phyloP scores from a whole-genome alignment of 2,113 vertebrate genomes.

The Heterochromis multidens region DNA sequence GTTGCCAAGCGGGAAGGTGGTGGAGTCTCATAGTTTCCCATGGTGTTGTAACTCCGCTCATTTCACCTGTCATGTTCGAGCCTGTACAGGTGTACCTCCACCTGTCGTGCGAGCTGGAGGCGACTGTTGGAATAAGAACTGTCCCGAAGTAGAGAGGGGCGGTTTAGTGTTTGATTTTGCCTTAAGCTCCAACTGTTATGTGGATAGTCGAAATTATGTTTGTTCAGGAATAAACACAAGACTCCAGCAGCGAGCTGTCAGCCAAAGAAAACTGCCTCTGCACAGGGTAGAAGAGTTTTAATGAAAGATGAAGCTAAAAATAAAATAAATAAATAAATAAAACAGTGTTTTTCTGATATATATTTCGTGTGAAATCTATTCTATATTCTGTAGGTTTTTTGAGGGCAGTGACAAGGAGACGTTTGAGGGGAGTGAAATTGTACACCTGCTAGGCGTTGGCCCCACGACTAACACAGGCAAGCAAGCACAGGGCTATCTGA shows the following conservation, averaged over 20 bases:
- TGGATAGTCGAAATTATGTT: slow-evolving; percentile 56
- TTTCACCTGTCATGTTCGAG: slow-evolving; percentile 76
- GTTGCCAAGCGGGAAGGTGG: background rate
- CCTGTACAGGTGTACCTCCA: slow-evolving; percentile 78
- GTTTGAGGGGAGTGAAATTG: slow-evolving; percentile 75
- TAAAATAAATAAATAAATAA: background rate
- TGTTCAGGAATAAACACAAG: slow-evolving; percentile 43
- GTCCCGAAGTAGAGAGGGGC: slow-evolving; percentile 45
- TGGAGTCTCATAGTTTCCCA: slow-evolving; percentile 41
- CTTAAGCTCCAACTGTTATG: slow-evolving; percentile 53
- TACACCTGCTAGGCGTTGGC: slow-evolving; percentile 83
- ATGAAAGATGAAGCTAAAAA: background rate
- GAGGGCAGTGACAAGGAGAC: slow-evolving; percentile 55
- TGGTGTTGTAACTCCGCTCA: slow-evolving; percentile 27
- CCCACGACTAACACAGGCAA: slow-evolving; percentile 63
- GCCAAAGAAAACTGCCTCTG: background rate
- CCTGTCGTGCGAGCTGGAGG: slow-evolving; percentile 66
- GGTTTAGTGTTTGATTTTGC: slow-evolving; percentile 65
- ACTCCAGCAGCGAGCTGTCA: background rate
- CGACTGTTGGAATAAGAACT: slow-evolving; percentile 30
- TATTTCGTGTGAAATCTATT: background rate
- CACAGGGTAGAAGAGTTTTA: background rate
- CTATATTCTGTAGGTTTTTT: slow-evolving; percentile 7
- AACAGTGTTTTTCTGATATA: background rate
- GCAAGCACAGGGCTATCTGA: slow-evolving; percentile 51